Evolutionary conservation across 2,888 invertebrate species (phyloP), one percentile per base, ranked within the genome.

Genomic region (Oligia latruncula): DNA sequence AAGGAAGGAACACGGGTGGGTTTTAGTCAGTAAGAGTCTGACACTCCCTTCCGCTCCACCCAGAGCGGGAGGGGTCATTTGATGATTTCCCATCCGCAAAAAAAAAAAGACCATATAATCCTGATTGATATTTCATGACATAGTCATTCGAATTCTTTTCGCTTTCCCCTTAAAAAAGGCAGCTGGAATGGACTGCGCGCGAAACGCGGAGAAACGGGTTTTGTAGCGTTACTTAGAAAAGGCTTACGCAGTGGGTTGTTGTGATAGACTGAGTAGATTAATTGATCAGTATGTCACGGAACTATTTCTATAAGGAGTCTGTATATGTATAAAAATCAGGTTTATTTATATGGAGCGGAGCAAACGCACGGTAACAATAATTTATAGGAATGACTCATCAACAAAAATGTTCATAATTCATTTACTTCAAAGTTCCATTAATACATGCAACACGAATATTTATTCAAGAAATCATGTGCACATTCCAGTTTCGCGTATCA

Each of bases 371-470:
- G 29, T 29, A 20, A n/a, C 49, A 4, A 52, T 62, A 17, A 80
- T 73, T 67, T 62, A 67, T 62, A 46, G 9, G n/a, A 52, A 74
- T 80, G 52, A 81, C 40, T 68, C 74, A 74, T 49, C 40, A 49
- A 76, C 29, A 49, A 76, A 35, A 71, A 29, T 65, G 15, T 52
- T 81, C 11, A n/a, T 52, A 67, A 29, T n/a, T 23, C 4, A 71
- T 74, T 64, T 49, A 74, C 74, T 74, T 80, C 13, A 43, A 70
- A 49, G 64, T 81, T 81, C 15, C 15, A 74, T 67, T 78, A 66
- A 43, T 70, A 64, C 35, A 6, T n/a, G 43, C n/a, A 55, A 78
- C 35, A 46, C 52, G 13, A 43, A 70, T 46, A 68, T 77, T 71
- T 71, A 71, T 77, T 81, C 29, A 71, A n/a, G 5, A 55, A 73